These are phyloP conservation scores for Antennarius striatus DNA, from an alignment of 2,113 vertebrate species.

Conservation along the genomic window DNA sequence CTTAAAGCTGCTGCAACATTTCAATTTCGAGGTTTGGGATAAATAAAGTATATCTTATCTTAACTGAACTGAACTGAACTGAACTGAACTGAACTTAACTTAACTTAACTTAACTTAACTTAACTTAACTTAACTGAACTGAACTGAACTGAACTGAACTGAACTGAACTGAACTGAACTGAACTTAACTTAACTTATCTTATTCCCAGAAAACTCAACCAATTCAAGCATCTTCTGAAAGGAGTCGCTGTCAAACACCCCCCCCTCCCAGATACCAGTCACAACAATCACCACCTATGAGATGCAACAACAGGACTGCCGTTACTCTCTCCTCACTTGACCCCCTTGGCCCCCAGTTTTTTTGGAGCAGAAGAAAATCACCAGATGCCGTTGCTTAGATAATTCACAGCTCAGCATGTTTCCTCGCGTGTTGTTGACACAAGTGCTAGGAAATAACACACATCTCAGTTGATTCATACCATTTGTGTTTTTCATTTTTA, in stretches of 20 bases:
- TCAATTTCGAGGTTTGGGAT: no score
- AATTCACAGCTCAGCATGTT: conserved; percentile 63
- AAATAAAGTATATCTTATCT: no score
- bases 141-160: no score
- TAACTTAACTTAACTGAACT: no score
- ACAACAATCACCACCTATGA: conserved; percentile 45
- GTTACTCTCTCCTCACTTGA: conserved; percentile 48
- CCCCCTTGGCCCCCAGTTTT: conserved; percentile 36
- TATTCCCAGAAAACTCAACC: no score
- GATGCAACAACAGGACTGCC: conserved; percentile 51
- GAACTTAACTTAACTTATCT: no score
- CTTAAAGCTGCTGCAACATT: no score
- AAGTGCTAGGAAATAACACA: conserved; percentile 66
- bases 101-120: no score
- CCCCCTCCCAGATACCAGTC: conserved; percentile 13
- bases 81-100: no score
- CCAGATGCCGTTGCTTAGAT: conserved; percentile 48
- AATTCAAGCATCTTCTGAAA: background rate
- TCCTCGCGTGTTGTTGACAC: conserved; percentile 65
- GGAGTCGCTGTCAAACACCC: background rate
- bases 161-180: no score
- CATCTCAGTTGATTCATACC: conserved; percentile 48
- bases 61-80: no score
- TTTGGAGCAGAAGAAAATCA: conserved; percentile 30
- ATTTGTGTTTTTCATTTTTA: conserved; percentile 59